Base-by-base conservation (phyloP, 2,113 vertebrate species). In the Mobula hypostoma region DNA sequence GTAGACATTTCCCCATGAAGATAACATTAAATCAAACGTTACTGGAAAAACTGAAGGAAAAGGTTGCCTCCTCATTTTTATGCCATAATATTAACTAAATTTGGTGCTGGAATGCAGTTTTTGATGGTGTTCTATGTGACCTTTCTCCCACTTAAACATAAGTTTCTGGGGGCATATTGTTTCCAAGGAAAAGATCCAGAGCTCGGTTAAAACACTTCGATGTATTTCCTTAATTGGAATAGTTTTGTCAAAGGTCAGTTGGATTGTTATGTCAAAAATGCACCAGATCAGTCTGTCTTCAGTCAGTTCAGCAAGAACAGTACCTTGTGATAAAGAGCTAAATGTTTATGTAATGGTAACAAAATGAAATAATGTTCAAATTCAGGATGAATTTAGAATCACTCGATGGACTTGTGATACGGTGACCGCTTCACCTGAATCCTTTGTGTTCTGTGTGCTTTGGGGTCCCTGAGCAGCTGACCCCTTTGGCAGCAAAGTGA, bases 141-240 rank as follows among this genome's bases (percentile, higher is more conserved):
- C 85, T 88, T 88, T 88, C 29, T 68, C 85, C 85, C 85, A 90
- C 66, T 90, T 90, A 15, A 32, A 68, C 29, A 19, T 14, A 61
- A 90, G 61, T 32, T 90, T 66, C 85, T 90, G 85, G 61, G 27
- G 61, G 85, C 61, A 87, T 87, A 61, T 87, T 14, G 83, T 61
- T 87, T 87, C 83, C 11, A 68, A 90, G 85, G 85, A 66, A 88
- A 90, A n/a, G 61, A 68, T 8, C 27, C 6, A 90, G 85, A 32
- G 14, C 85, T 32, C n/a, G 61, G 85, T 66, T 90, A 32, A 90
- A 90, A 90, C 8, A 17, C 12, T 93, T 74, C 91, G 15, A 93
- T 74, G 72, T 93, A 40, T 56, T 74, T 74, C 91, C 91, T 56
- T 74, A 93, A 93, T 93, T 74, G 91, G 91, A 72, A 40, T 56